phyloP scores from a whole-genome alignment of 2,113 vertebrate species.

The Neomonachus schauinslandi region DNA sequence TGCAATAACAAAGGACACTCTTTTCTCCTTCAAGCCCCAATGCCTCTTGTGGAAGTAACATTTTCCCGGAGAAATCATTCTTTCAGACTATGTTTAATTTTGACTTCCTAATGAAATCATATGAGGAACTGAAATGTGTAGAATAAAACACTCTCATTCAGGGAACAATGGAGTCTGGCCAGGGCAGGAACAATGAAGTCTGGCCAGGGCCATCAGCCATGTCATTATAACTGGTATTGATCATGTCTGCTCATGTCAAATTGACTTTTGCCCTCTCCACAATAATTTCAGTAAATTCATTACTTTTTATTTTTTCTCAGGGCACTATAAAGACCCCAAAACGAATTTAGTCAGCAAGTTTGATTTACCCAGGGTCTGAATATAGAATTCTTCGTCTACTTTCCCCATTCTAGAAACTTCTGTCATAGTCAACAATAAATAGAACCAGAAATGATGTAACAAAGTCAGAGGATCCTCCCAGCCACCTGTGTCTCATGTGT shows the following conservation, averaged over 20 bases:
- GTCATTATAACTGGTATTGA: not conserved
- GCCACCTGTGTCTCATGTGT: not conserved
- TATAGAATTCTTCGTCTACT: not conserved
- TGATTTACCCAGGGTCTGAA: not conserved
- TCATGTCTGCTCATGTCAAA: not conserved
- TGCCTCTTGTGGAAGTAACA: not conserved
- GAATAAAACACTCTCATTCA: not conserved
- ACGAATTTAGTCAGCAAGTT: not conserved
- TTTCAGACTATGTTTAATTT: not conserved
- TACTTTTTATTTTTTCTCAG: not conserved
- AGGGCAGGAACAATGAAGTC: fast-evolving
- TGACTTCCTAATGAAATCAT: not conserved
- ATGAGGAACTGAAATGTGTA: not conserved
- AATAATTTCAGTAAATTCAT: not conserved
- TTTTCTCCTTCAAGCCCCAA: not conserved
- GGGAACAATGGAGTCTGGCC: not conserved
- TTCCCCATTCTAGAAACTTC: not conserved
- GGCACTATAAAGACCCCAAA: not conserved
- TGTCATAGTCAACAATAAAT: not conserved
- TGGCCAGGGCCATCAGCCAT: fast-evolving
- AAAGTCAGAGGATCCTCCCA: not conserved
- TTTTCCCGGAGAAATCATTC: not conserved
- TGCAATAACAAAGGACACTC: fast-evolving
- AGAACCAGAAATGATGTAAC: not conserved
- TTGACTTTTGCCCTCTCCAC: not conserved